Base-by-base conservation (phyloP, 1,140 invertebrate genomes). In the Macrotrachela quadricornifera region DNA sequence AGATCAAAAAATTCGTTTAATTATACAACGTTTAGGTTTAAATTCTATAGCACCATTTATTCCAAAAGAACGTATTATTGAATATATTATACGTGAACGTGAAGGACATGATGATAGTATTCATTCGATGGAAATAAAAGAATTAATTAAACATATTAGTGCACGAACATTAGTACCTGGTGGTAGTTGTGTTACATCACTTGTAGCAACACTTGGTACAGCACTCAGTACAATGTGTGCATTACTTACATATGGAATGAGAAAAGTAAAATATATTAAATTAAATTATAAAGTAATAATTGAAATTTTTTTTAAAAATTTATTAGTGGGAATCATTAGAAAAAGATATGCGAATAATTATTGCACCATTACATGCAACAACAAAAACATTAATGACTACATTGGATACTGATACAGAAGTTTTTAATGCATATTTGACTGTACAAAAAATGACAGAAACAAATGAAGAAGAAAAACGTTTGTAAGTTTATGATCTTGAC, bases 201-300 rank as follows among this genome's bases (percentile, higher is more conserved):
- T 74, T 16, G 66, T 73, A 17, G 74, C 70, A 18, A 63, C 74
- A 43, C 57, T 78, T 60, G 76, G 76, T 14, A 66, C 74, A 37
- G 73, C 72, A 14, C 61, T 78, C n/a, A 68, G 68, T n/a, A 66
- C 72, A 13, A 78, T 78, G 77, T 74, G 75, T 37, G 75, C 74
- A 0, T 69, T 75, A 53, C 59, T 78, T 56, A 74, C 75, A 1
- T 77, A 73, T 61, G 77, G 77, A 1, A 77, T 77, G 55, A 66
- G 66, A 51, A 74, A 76, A 58, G 77, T 74, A 68, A n/a, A n/a
- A n/a, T n/a, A n/a, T n/a, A n/a, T n/a, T n/a, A n/a, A n/a, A n/a
- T n/a, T n/a, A n/a, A n/a, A n/a, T n/a, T n/a, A n/a, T n/a, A n/a
- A n/a, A n/a, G n/a, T n/a, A n/a, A n/a, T n/a, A n/a, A n/a, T n/a